Conservation (phyloP, 2,797 vertebrate species). For the Ceryle rudis region DNA sequence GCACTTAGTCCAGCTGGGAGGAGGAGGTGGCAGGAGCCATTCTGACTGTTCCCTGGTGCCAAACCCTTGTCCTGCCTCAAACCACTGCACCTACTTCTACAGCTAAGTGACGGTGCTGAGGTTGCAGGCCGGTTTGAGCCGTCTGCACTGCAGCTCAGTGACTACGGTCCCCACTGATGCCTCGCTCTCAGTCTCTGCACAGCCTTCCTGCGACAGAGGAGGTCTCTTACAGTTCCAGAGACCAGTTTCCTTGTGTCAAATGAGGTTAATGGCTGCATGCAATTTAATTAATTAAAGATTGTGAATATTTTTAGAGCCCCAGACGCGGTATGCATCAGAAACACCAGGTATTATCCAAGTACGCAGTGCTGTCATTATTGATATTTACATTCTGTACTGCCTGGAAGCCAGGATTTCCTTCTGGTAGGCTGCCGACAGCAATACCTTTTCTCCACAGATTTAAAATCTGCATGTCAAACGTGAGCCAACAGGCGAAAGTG, state of each 20-base stretch:
- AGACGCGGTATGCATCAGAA: constrained; percentile 12
- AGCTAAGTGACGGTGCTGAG: neutral
- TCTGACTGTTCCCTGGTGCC: neutral
- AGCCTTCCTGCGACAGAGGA: neutral
- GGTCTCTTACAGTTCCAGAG: neutral
- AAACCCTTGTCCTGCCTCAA: neutral
- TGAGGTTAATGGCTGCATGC: constrained; percentile 42
- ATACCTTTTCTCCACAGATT: neutral
- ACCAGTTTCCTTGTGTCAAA: neutral
- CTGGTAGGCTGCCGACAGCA: neutral
- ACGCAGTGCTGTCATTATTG: neutral
- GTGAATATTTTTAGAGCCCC: neutral
- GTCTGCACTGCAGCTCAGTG: neutral
- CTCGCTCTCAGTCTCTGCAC: neutral
- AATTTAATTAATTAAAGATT: constrained; percentile 41
- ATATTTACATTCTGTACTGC: neutral
- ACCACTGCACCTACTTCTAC: neutral
- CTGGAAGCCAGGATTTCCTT: constrained; percentile 14
- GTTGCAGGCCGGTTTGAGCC: neutral
- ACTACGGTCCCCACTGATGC: neutral
- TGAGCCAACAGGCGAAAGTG: neutral
- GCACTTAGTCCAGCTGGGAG: neutral
- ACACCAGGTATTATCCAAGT: constrained; percentile 24
- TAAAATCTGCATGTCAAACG: neutral
- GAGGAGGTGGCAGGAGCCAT: neutral